These are phyloP conservation scores for Maconellicoccus hirsutus DNA, from an alignment of 1,140 invertebrate genomes.

Conservation along the genomic window DNA sequence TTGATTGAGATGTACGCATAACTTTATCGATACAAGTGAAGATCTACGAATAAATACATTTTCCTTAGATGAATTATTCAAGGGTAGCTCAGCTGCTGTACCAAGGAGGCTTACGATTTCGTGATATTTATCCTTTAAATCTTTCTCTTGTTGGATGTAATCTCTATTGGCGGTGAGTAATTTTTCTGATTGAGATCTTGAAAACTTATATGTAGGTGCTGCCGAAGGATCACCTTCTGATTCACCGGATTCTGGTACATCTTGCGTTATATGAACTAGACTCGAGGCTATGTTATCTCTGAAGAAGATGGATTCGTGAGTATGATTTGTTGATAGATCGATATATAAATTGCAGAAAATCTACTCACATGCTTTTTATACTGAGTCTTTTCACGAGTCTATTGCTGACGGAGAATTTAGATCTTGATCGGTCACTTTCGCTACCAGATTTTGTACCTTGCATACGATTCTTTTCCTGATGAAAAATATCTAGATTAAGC, in stretches of 20 bases:
- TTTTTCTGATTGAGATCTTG: slow-evolving; percentile 52
- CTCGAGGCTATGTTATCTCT: neutral
- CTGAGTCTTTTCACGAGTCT: slow-evolving; percentile 66
- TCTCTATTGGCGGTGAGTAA: slow-evolving; percentile 53
- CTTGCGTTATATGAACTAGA: neutral
- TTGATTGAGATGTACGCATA: slow-evolving; percentile 60
- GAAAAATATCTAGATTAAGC: neutral
- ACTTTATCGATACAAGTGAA: slow-evolving; percentile 64
- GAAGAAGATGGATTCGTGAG: neutral
- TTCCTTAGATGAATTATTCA: too few relatives aligned
- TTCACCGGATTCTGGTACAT: slow-evolving; percentile 34
- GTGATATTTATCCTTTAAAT: slow-evolving; percentile 72
- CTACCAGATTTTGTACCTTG: slow-evolving; percentile 36
- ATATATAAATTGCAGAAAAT: too few relatives aligned
- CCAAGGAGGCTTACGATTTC: slow-evolving; percentile 49
- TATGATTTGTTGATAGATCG: neutral
- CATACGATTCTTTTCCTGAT: neutral
- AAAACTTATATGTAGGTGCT: slow-evolving; percentile 39
- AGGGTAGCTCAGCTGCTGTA: too few relatives aligned
- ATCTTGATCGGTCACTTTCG: slow-evolving; percentile 43
- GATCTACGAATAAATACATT: slow-evolving; percentile 35
- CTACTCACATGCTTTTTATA: slow-evolving; percentile 66
- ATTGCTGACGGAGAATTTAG: slow-evolving; percentile 59
- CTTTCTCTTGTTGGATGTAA: slow-evolving; percentile 60
- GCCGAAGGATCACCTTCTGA: slow-evolving; percentile 34